Evolutionary conservation across 1,140 invertebrate genomes (phyloP).

Genomic region (Hylaeus volcanicus): DNA sequence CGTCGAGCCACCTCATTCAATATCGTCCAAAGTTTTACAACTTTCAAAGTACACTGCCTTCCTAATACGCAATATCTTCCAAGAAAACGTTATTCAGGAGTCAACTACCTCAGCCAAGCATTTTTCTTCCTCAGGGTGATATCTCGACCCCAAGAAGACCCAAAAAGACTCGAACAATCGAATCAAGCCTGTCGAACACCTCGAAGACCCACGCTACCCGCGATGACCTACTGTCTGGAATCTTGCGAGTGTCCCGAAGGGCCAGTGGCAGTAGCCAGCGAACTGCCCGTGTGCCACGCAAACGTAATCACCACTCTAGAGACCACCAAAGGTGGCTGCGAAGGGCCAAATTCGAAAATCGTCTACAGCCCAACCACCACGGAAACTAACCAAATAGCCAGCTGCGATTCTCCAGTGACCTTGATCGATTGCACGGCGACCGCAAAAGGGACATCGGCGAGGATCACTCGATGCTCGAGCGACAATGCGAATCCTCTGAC

Average conservation of each 20-base stretch:
- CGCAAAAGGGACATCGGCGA: slow-evolving; percentile 5
- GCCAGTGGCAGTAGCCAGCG: neutral
- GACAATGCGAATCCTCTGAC: neutral
- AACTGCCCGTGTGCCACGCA: neutral
- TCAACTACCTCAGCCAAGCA: neutral
- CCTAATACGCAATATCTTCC: no score
- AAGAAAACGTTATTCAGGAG: no score
- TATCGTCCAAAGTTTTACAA: no score
- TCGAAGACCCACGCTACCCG: no score
- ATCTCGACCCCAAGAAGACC: neutral
- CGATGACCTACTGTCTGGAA: slow-evolving; percentile 32
- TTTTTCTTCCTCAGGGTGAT: slow-evolving; percentile 2
- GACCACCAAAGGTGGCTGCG: neutral
- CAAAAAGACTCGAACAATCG: neutral
- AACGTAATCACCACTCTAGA: slow-evolving; percentile 11
- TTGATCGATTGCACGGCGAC: slow-evolving; percentile 43
- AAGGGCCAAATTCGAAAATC: slow-evolving; percentile 19
- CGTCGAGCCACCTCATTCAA: no score
- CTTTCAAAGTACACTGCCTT: no score
- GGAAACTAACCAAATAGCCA: neutral
- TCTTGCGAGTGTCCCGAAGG: slow-evolving; percentile 11
- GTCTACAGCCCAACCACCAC: neutral
- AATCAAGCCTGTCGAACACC: neutral
- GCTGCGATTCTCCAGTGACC: neutral
- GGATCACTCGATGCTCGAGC: slow-evolving; percentile 6